Conservation (phyloP, 2,797 vertebrate genomes). For the Sylvilagus floridanus region DNA sequence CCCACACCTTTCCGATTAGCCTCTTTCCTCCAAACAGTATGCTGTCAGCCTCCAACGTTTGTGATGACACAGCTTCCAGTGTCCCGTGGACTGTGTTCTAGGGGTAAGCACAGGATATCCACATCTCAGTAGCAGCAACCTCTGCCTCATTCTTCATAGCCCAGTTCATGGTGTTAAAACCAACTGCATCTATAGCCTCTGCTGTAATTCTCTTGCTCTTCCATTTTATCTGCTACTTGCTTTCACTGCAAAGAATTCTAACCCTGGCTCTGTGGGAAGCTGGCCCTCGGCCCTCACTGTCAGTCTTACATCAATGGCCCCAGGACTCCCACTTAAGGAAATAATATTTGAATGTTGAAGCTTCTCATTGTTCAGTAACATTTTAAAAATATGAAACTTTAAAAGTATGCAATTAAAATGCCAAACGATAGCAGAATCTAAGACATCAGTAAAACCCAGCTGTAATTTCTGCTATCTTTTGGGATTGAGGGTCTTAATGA, state of each 20-base stretch:
- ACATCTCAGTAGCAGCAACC: background rate
- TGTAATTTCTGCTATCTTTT: background rate
- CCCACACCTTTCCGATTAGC: background rate
- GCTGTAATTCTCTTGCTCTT: background rate
- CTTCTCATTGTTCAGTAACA: background rate
- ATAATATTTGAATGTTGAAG: background rate
- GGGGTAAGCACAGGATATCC: background rate
- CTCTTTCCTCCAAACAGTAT: background rate
- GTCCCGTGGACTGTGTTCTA: background rate
- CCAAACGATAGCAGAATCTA: background rate
- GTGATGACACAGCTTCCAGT: background rate
- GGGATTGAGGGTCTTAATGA: background rate
- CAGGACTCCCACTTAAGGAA: background rate
- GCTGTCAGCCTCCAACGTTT: background rate
- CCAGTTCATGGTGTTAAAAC: background rate
- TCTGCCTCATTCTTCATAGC: background rate
- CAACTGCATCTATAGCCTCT: background rate
- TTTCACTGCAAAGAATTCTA: background rate
- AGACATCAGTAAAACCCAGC: background rate
- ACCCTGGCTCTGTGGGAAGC: background rate
- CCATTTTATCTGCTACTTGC: background rate
- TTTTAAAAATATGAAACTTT: constrained; percentile 5
- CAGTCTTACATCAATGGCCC: background rate
- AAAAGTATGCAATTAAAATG: background rate
- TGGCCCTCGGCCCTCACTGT: background rate